phyloP scores from a whole-genome alignment of 2,797 vertebrate species.

The Rhinatrema bivittatum region DNA sequence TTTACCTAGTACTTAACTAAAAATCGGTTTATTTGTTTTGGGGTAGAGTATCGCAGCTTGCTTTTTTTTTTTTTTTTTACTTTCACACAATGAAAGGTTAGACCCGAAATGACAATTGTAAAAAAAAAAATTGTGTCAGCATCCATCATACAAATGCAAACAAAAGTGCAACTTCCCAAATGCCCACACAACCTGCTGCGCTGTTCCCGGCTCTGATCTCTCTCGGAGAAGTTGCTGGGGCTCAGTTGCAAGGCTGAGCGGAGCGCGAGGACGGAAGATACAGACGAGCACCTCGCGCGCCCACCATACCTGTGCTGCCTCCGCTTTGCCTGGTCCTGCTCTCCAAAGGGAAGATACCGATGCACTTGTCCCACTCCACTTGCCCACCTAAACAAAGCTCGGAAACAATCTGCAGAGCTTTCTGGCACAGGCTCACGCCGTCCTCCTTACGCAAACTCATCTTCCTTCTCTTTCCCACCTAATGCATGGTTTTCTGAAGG shows the following conservation, averaged over 20 bases:
- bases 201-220: not conserved
- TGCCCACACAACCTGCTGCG: constrained; percentile 28
- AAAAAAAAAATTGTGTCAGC: no score
- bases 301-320: constrained; percentile 76
- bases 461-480: not conserved
- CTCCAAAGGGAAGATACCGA: constrained; percentile 81
- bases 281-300: not conserved
- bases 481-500: no score
- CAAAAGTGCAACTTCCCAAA: constrained; percentile 30
- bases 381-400: constrained; percentile 89
- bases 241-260: not conserved
- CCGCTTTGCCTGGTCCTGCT: constrained; percentile 77
- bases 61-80: no score
- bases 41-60: no score
- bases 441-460: constrained; percentile 84
- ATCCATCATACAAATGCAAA: not conserved
- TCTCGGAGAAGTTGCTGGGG: not conserved
- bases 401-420: constrained; percentile 87
- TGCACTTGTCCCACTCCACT: constrained; percentile 86
- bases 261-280: not conserved
- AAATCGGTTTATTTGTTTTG: no score
- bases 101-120: no score
- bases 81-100: no score
- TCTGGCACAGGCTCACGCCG: constrained; percentile 84
- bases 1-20: no score